These are phyloP conservation scores for Microctenopoma stevenorrisi DNA, from an alignment of 2,797 vertebrate genomes.

Conservation along the genomic window DNA sequence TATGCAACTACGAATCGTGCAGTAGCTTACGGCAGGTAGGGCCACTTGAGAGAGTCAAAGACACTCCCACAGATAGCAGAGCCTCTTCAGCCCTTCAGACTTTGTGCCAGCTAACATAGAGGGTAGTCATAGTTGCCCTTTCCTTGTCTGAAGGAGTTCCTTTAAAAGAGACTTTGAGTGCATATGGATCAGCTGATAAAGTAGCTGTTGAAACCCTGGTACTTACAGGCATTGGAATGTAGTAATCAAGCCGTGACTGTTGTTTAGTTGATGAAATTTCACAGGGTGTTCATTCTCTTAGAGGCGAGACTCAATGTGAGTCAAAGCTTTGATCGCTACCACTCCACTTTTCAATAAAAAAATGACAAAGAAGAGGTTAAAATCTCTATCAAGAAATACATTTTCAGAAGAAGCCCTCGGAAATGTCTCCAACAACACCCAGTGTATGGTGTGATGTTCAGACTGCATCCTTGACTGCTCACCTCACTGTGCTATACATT, in stretches of 20 bases:
- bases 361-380: constrained; percentile 15
- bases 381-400: background rate
- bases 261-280: constrained; percentile 19
- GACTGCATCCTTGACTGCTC: background rate
- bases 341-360: constrained; percentile 40
- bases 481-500: constrained; percentile 1
- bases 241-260: constrained; percentile 12
- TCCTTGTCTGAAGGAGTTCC: too few species aligned
- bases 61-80: background rate
- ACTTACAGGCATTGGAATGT: constrained; percentile 10
- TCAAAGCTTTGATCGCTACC: constrained; percentile 59
- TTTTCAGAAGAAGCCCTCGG: constrained; percentile 4
- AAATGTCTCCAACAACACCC: too few species aligned
- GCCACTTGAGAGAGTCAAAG: background rate
- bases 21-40: background rate
- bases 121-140: background rate
- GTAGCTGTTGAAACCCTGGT: background rate
- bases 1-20: background rate
- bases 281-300: constrained; percentile 24
- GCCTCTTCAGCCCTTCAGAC: background rate
- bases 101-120: background rate
- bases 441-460: too few species aligned
- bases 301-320: constrained; percentile 19
- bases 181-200: constrained; percentile 12
- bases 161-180: constrained; percentile 5